phyloP scores from a whole-genome alignment of 2,113 vertebrate species.

The Anarhynchus alexandrinus region DNA sequence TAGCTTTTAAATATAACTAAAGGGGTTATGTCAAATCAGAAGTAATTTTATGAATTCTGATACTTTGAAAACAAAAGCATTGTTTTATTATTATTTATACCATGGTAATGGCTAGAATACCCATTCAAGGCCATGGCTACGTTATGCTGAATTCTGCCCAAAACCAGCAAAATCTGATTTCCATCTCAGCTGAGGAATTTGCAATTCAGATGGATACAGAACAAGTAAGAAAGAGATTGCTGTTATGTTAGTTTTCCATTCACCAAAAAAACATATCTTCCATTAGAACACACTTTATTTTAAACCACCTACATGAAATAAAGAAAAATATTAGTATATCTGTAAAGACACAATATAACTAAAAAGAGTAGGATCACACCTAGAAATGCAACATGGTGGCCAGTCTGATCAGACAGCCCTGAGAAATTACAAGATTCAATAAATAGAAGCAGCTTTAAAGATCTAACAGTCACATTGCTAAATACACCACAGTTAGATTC shows the following conservation, averaged over 20 bases:
- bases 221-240: neutral
- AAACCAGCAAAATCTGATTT: neutral
- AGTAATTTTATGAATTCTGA: neutral
- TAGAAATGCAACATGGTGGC: neutral
- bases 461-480: neutral
- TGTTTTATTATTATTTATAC: neutral
- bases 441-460: neutral
- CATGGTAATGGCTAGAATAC: neutral
- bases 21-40: neutral
- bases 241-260: neutral
- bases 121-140: neutral
- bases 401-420: neutral
- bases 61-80: neutral
- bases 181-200: neutral
- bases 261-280: neutral
- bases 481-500: neutral
- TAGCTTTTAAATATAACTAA: neutral
- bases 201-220: neutral
- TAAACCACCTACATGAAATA: neutral
- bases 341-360: neutral
- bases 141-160: neutral
- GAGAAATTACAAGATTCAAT: neutral
- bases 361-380: neutral
- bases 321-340: neutral
- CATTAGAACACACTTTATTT: neutral